Conservation (phyloP, 92 coral and sea anemone species). For the Phenganax marumi region DNA sequence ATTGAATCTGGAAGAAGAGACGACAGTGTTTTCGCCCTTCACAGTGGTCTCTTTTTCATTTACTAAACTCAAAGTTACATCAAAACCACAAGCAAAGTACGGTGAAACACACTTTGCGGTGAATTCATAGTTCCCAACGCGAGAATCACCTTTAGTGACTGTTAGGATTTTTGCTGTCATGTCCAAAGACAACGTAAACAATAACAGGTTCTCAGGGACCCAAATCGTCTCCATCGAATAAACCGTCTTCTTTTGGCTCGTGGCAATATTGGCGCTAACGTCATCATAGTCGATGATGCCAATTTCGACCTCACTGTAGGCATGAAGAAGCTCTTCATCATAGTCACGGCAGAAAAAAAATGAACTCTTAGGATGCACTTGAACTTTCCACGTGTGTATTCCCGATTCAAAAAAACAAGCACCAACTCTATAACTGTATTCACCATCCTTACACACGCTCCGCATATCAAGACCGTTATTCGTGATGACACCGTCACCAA, state of each 20-base stretch:
- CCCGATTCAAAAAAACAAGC: slow-evolving; percentile 2
- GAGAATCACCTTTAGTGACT: background rate
- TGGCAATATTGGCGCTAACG: background rate
- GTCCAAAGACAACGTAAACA: background rate
- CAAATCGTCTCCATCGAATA: background rate
- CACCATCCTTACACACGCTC: background rate
- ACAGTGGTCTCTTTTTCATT: too few relatives aligned
- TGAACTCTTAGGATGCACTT: background rate
- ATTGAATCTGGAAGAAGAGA: too few relatives aligned
- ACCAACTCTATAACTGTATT: slow-evolving; percentile 5
- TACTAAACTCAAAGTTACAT: too few relatives aligned
- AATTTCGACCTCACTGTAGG: background rate
- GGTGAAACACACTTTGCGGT: slow-evolving; percentile 1
- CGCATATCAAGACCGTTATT: background rate
- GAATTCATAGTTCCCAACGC: background rate
- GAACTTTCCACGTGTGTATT: slow-evolving; percentile 26
- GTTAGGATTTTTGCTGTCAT: background rate
- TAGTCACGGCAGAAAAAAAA: too few relatives aligned
- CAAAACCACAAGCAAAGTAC: background rate
- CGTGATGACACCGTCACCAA: slow-evolving; percentile 7
- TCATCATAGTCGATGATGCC: slow-evolving; percentile 26
- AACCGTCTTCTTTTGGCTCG: slow-evolving; percentile 19
- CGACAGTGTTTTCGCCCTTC: too few relatives aligned
- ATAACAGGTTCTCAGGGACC: background rate
- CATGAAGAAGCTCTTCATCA: background rate